Evolutionary conservation across 1,140 invertebrate species (phyloP).

Genomic region (Calephelis nemesis): DNA sequence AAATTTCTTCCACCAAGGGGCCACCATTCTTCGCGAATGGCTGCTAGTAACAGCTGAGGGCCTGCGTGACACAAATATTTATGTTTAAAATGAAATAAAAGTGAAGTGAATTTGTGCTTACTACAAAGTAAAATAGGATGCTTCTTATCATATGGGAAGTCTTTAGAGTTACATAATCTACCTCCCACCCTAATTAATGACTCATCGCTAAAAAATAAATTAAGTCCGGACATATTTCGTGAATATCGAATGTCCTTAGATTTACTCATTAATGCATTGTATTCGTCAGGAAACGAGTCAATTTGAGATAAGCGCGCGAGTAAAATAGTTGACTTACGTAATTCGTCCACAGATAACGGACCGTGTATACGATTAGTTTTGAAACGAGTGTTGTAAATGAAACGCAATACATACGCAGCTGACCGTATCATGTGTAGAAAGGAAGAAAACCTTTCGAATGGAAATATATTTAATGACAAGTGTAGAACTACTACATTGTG

Average conservation of each 20-base stretch:
- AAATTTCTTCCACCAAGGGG: constrained; percentile 17
- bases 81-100: constrained; percentile 34
- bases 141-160: constrained; percentile 29
- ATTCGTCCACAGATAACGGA: constrained; percentile 14
- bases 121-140: constrained; percentile 32
- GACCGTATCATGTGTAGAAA: constrained; percentile 23
- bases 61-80: constrained; percentile 27
- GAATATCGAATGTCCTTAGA: no score
- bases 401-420: constrained; percentile 24
- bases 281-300: constrained; percentile 13
- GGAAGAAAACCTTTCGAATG: constrained; percentile 25
- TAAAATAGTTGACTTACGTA: background rate
- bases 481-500: no score
- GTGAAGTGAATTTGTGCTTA: constrained; percentile 29
- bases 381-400: constrained; percentile 22
- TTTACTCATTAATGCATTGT: background rate
- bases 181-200: constrained; percentile 26
- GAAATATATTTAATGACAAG: constrained; percentile 2
- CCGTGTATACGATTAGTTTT: background rate
- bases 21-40: constrained; percentile 27
- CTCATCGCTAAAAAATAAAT: constrained; percentile 20
- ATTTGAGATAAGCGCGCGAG: constrained; percentile 9
- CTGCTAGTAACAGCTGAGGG: constrained; percentile 24
- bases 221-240: constrained; percentile 19
- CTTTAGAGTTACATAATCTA: constrained; percentile 26